Conservation (phyloP, 2,113 vertebrate genomes). For the Chelonoidis abingdonii region DNA sequence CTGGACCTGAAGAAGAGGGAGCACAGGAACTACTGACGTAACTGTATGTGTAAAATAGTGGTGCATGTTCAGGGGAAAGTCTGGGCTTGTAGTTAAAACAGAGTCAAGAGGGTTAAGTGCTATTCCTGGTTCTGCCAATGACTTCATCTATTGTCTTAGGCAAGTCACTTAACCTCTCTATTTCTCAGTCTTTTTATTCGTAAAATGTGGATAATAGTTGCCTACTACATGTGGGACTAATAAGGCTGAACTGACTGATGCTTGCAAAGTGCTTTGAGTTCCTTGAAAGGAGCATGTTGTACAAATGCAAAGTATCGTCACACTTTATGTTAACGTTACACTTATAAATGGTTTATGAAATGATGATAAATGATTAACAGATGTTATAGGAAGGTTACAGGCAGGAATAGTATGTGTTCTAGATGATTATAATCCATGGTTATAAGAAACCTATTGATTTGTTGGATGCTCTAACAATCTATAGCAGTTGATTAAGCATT, state of each 20-base stretch:
- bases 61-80: not conserved
- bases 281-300: conserved; percentile 54
- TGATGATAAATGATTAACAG: conserved; percentile 69
- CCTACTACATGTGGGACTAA: conserved; percentile 51
- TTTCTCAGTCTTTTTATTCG: not conserved
- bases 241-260: conserved; percentile 47
- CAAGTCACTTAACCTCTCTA: not conserved
- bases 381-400: conserved; percentile 36
- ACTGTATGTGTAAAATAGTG: rapidly evolving
- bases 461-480: not conserved
- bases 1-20: not conserved
- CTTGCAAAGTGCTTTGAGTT: conserved; percentile 46
- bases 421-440: conserved; percentile 48
- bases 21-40: not conserved
- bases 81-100: not conserved
- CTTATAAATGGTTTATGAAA: conserved; percentile 48
- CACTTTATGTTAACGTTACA: conserved; percentile 47
- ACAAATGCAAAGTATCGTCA: conserved; percentile 68
- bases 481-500: conserved; percentile 31
- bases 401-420: conserved; percentile 29
- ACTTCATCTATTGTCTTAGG: not conserved
- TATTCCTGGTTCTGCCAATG: rapidly evolving
- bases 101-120: not conserved
- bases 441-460: not conserved
- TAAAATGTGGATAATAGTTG: not conserved